Conservation (phyloP, 2,113 vertebrate genomes). For the Thamnaconus septentrionalis region DNA sequence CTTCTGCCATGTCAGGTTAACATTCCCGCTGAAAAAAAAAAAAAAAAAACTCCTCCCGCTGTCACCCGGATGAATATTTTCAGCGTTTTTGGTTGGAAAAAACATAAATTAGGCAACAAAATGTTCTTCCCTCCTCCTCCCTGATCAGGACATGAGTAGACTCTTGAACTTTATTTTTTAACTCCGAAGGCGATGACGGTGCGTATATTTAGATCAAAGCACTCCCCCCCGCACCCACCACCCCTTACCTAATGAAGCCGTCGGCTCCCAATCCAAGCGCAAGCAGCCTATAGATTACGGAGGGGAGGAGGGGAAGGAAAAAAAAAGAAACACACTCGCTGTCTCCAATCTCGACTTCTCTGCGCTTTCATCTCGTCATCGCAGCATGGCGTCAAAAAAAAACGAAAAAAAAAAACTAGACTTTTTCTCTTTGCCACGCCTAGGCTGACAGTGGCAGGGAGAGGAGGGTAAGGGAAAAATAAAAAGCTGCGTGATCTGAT, state of each 20-base stretch:
- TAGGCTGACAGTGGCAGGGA: conserved; percentile 2
- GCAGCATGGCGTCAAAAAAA: conserved; percentile 11
- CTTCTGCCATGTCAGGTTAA: too few relatives aligned
- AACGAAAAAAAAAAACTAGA: conserved; percentile 2
- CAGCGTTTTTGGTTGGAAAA: too few relatives aligned
- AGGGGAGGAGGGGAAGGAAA: conserved; percentile 25
- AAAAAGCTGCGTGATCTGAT: conserved; percentile 30
- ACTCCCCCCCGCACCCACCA: not conserved
- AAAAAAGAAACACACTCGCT: conserved; percentile 29
- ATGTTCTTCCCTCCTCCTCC: too few relatives aligned
- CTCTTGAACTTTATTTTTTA: conserved; percentile 56
- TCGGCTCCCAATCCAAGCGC: conserved; percentile 61
- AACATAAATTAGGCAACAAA: too few relatives aligned
- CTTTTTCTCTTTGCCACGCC: conserved; percentile 11
- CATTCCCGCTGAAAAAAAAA: too few relatives aligned
- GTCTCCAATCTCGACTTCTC: conserved; percentile 21
- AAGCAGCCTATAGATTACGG: conserved; percentile 62
- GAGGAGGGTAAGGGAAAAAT: conserved; percentile 17
- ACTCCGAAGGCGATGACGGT: conserved; percentile 52
- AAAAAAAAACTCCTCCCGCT: too few relatives aligned
- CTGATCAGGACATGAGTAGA: conserved; percentile 61
- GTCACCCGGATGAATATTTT: too few relatives aligned
- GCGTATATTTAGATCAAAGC: conserved; percentile 77
- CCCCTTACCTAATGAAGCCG: conserved; percentile 70
- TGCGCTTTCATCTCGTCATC: conserved; percentile 57